A percentile compares a stretch with the other conserved stretches of the same genome.
These are phyloP conservation scores for Drosophila kikkawai DNA, from an alignment of 1,140 invertebrate genomes.

Conservation along the genomic window DNA sequence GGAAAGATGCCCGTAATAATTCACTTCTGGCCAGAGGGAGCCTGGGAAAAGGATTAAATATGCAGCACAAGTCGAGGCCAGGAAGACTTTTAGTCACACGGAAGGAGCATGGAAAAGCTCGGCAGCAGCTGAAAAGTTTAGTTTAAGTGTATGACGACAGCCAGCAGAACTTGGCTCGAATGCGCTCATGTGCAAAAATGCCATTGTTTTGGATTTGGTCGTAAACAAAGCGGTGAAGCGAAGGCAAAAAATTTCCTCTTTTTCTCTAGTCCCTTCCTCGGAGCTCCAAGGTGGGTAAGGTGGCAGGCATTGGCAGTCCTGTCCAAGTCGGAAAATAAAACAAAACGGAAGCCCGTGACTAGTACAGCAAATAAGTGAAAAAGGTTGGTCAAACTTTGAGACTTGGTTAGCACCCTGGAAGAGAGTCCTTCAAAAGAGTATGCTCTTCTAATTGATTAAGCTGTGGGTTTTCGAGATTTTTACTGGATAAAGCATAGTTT, in stretches of 20 bases:
- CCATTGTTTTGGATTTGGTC: constrained; percentile 76
- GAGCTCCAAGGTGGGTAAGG: constrained; percentile 62
- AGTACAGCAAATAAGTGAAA: constrained; percentile 39
- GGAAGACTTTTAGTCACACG: constrained; percentile 53
- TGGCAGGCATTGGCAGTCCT: constrained; percentile 43
- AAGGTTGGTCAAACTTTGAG: constrained; percentile 24
- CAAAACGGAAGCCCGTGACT: constrained; percentile 27
- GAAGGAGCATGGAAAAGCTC: constrained; percentile 14
- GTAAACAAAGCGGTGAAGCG: constrained; percentile 70
- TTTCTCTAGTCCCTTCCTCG: background rate
- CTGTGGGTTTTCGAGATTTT: background rate
- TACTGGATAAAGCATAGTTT: background rate
- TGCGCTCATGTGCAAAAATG: constrained; percentile 78
- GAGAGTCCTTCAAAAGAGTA: background rate
- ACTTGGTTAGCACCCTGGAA: constrained; percentile 16
- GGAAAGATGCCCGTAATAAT: constrained; percentile 70
- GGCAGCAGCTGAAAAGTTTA: constrained; percentile 47
- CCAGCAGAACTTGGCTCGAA: constrained; percentile 57
- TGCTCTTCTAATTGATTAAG: background rate
- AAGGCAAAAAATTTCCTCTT: constrained; percentile 35
- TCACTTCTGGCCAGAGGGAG: constrained; percentile 55
- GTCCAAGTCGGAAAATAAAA: constrained; percentile 12
- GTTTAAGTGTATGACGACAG: constrained; percentile 45
- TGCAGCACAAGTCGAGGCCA: constrained; percentile 59
- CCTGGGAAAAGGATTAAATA: constrained; percentile 65